phyloP scores from a whole-genome alignment of 2,888 invertebrate genomes.

The Fragum whitleyi region DNA sequence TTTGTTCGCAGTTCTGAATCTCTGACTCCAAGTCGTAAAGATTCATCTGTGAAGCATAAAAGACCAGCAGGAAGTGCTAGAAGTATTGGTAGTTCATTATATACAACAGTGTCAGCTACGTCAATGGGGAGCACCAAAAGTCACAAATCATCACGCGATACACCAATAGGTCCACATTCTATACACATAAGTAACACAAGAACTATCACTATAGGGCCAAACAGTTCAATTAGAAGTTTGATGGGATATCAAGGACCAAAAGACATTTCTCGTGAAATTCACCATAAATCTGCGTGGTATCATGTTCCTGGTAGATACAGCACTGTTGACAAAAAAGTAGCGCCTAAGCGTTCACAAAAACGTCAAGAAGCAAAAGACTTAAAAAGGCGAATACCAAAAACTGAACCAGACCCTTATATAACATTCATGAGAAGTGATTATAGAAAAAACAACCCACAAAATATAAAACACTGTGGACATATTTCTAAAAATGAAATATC shows the following conservation, averaged over 20 bases:
- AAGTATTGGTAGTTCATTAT: constrained; percentile 69
- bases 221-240: constrained; percentile 74
- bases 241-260: constrained; percentile 70
- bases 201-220: constrained; percentile 75
- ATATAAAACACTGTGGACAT: constrained; percentile 43
- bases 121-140: constrained; percentile 59
- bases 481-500: constrained; percentile 41
- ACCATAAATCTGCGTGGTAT: constrained; percentile 82
- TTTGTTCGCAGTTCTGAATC: constrained; percentile 36
- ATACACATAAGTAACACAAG: constrained; percentile 70
- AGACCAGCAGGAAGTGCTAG: constrained; percentile 65
- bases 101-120: constrained; percentile 59
- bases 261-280: constrained; percentile 64
- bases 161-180: constrained; percentile 71
- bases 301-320: constrained; percentile 82
- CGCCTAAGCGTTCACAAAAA: constrained; percentile 76
- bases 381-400: constrained; percentile 54
- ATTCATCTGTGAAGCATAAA: constrained; percentile 43
- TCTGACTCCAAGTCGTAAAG: constrained; percentile 25
- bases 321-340: constrained; percentile 68
- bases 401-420: constrained; percentile 48
- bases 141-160: constrained; percentile 68
- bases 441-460: constrained; percentile 56
- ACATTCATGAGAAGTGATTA: constrained; percentile 64
- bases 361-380: constrained; percentile 62